Conservation (phyloP, 2,888 invertebrate genomes). For the Mellilla xanthometata region DNA sequence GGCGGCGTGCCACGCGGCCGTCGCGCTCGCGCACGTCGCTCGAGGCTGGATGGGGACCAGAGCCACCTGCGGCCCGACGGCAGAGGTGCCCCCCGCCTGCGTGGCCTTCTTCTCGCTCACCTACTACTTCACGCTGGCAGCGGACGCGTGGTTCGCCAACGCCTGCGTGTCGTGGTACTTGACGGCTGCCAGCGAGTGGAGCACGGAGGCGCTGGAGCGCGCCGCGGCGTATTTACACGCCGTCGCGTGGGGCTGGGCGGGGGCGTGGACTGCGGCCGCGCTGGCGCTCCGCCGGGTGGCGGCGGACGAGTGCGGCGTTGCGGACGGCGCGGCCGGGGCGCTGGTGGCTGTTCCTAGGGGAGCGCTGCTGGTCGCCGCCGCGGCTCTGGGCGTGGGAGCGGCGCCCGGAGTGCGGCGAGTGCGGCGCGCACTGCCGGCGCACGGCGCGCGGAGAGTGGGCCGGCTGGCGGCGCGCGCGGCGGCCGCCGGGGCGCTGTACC, state of each 20-base stretch:
- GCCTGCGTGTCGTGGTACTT: constrained; percentile 95
- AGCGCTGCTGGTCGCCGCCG: constrained; percentile 85
- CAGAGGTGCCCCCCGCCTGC: constrained; percentile 81
- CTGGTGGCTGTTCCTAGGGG: constrained; percentile 84
- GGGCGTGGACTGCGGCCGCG: constrained; percentile 92
- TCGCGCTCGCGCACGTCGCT: constrained; percentile 88
- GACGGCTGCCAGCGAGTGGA: constrained; percentile 96
- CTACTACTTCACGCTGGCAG: constrained; percentile 91
- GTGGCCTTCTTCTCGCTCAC: constrained; percentile 88
- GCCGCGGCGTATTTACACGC: constrained; percentile 93
- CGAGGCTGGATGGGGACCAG: constrained; percentile 84
- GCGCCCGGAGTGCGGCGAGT: constrained; percentile 90
- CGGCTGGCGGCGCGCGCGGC: constrained; percentile 89
- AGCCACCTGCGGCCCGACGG: constrained; percentile 53
- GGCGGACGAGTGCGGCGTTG: constrained; percentile 91
- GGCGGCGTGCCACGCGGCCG: constrained; percentile 92
- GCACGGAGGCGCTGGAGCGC: constrained; percentile 94
- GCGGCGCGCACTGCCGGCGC: constrained; percentile 75
- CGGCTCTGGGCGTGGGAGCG: constrained; percentile 88
- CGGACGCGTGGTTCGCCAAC: constrained; percentile 94
- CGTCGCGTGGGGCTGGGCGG: constrained; percentile 93
- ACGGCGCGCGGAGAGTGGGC: constrained; percentile 87
- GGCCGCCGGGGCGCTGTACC: constrained; percentile 90
- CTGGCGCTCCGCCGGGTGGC: constrained; percentile 90
- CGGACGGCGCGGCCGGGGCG: constrained; percentile 82